A percentile compares a stretch with the other conserved stretches of the same genome.
phyloP scores from a whole-genome alignment of 2,888 invertebrate species.

The Embidobia sp. region DNA sequence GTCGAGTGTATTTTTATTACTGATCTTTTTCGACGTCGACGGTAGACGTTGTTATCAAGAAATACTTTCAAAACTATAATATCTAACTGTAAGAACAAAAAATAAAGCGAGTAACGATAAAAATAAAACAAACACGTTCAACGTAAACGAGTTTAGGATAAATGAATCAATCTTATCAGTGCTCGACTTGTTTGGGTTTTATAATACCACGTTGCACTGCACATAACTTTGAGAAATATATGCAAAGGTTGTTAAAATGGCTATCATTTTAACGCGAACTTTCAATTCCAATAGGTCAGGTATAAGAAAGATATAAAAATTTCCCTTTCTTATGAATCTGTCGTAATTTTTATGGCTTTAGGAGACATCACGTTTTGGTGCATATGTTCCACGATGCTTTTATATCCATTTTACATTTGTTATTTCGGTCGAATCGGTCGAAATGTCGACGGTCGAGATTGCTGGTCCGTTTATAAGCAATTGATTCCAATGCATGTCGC shows the following conservation, averaged over 20 bases:
- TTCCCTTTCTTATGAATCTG: constrained; percentile 36
- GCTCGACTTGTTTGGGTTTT: constrained; percentile 49
- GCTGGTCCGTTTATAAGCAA: constrained; percentile 12
- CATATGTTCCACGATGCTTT: constrained; percentile 24
- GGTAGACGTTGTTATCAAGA: constrained; percentile 47
- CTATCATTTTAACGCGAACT: constrained; percentile 56
- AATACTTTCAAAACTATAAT: constrained; percentile 41
- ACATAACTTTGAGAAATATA: constrained; percentile 52
- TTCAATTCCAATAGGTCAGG: constrained; percentile 56
- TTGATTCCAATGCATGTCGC: not conserved
- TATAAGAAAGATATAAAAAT: constrained; percentile 47
- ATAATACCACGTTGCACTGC: constrained; percentile 39
- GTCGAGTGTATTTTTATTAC: constrained; percentile 1
- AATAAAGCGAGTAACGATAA: too few relatives aligned
- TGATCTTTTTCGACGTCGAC: constrained; percentile 19
- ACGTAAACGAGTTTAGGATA: constrained; percentile 60
- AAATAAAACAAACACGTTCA: constrained; percentile 48
- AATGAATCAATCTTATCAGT: constrained; percentile 64
- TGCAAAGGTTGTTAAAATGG: constrained; percentile 56
- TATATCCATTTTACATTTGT: constrained; percentile 39
- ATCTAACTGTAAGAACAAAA: constrained; percentile 2
- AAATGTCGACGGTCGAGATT: constrained; percentile 7
- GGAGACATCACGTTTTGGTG: constrained; percentile 18
- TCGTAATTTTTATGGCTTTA: constrained; percentile 32
- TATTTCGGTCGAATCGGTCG: constrained; percentile 5